These are phyloP conservation scores for Actinopyga echinites DNA, from an alignment of 53 echinoderm and acorn worm genomes.

Conservation along the genomic window DNA sequence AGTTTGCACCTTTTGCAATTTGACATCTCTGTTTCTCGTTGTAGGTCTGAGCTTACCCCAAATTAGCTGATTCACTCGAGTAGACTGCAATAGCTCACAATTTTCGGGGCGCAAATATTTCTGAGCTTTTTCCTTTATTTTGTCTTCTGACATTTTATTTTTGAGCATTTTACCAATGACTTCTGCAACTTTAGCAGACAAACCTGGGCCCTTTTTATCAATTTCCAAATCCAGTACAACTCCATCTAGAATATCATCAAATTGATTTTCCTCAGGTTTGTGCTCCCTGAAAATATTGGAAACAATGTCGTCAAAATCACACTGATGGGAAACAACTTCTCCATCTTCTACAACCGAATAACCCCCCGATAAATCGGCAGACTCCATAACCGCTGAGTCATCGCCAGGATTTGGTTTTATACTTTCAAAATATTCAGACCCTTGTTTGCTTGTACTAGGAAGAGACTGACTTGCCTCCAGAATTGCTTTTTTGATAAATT, in stretches of 20 bases:
- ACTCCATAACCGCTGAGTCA: no score
- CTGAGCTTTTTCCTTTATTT: no score
- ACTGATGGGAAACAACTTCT: neutral
- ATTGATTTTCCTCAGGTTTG: neutral
- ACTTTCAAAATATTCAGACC: no score
- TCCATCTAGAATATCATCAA: neutral
- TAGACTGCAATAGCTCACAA: neutral
- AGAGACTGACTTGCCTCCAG: no score
- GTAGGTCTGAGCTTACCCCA: constrained; percentile 3
- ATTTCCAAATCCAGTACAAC: neutral
- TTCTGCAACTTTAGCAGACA: no score
- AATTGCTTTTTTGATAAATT: no score
- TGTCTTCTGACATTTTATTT: no score
- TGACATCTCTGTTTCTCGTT: constrained; percentile 4
- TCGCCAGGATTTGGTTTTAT: no score
- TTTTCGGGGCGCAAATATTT: neutral
- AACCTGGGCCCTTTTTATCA: no score
- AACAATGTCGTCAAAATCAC: neutral
- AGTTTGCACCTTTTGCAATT: neutral
- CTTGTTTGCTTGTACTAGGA: no score
- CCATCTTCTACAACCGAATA: neutral
- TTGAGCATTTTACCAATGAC: no score
- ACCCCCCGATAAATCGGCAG: no score
- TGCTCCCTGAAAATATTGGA: constrained; percentile 8
- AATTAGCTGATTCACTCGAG: neutral